These are phyloP conservation scores for Pelecanoides urinatrix DNA, from an alignment of 2,113 vertebrate species.

Conservation along the genomic window DNA sequence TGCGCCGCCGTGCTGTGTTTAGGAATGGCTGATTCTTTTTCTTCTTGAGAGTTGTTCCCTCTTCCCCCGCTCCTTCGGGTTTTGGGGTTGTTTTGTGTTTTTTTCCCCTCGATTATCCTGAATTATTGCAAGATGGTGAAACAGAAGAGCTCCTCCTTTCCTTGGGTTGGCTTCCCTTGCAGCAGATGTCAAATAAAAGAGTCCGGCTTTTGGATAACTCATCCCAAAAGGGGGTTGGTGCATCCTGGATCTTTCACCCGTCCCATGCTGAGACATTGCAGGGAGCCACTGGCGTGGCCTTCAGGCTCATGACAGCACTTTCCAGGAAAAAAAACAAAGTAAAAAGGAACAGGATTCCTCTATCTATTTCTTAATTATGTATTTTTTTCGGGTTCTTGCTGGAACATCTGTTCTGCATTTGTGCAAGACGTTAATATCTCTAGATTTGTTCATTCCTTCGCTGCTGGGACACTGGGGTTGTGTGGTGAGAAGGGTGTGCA, in stretches of 20 bases:
- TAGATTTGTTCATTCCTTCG: not conserved
- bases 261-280: not conserved
- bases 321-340: not conserved
- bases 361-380: not conserved
- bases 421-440: not conserved
- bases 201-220: not conserved
- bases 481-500: not conserved
- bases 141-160: conserved; percentile 27
- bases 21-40: conserved; percentile 48
- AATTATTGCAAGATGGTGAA: conserved; percentile 71
- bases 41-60: conserved; percentile 28
- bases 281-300: not conserved
- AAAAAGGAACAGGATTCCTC: not conserved
- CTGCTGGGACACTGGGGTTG: not conserved
- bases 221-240: not conserved
- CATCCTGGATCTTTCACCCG: not conserved
- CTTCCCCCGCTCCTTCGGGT: conserved; percentile 4
- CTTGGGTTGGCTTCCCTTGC: conserved; percentile 7
- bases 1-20: not conserved
- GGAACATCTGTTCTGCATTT: conserved; percentile 62
- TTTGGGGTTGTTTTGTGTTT: conserved; percentile 43
- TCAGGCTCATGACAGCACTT: not conserved
- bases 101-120: conserved; percentile 6
- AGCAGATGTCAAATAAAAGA: conserved; percentile 64
- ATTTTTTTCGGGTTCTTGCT: not conserved